Evolutionary conservation across 2,888 invertebrate species (phyloP), one percentile per base, ranked within the genome.

Genomic region (Candidula unifasciata): DNA sequence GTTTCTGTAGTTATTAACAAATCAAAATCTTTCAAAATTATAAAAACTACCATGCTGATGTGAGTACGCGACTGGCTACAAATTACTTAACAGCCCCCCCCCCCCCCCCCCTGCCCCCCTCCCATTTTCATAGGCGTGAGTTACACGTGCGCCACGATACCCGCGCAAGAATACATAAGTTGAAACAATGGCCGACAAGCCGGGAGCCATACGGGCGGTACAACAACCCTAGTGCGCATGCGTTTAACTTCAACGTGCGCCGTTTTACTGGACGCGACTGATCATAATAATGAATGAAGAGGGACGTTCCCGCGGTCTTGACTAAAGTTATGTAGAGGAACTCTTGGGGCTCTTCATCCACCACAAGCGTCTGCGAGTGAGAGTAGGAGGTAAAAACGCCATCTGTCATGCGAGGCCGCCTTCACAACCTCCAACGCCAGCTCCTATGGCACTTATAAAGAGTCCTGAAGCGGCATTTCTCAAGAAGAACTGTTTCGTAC

Each of bases 361-460:
- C 71, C 71, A 37, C 71, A 71, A 37, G 24, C 8, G 18, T 21
- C 37, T 24, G 71, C 24, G n/a, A 37, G 44, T 44, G 71, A 71
- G 71, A 71, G 71, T 71, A 37, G 71, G 71, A 37, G 71, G 71
- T 18, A 21, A 71, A 37, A 24, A 71, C 71, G 71, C 37, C 37
- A 71, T n/a, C 8, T 37, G 35, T 24, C 16, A 37, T 44, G 37
- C 37, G 37, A 24, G 24, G 24, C 71, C 35, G 10, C 35, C 35
- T 71, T 71, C 71, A 35, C 37, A 71, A 24, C 37, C 37, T 44
- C 44, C 44, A 44, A 10, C 37, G 71, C 24, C 60, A 60, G 60
- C n/a, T 21, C 37, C 71, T 24, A 24, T 24, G 24, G 24, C 71
- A 37, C 5, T 37, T 71, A 71, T 71, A 71, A 71, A 37, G 71